phyloP scores from a whole-genome alignment of 2,888 invertebrate species.

The Conus canariensis region DNA sequence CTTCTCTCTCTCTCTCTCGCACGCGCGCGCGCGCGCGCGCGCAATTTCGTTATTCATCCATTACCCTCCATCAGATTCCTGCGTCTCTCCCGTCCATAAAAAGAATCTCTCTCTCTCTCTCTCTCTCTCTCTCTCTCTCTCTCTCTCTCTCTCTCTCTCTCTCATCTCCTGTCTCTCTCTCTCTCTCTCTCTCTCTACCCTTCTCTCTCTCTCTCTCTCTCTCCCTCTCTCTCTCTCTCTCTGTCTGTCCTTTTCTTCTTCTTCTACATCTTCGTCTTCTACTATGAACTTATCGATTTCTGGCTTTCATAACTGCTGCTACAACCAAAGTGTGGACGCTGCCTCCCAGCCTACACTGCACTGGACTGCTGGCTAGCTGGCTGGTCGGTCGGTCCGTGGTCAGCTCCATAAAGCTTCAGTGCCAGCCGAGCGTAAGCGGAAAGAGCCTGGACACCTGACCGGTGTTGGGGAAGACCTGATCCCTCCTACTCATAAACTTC shows the following conservation, averaged over 20 bases:
- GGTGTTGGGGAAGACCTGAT: not conserved
- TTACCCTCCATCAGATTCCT: not conserved
- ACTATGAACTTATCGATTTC: constrained; percentile 34
- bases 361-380: not conserved
- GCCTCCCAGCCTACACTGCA: not conserved
- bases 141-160: not conserved
- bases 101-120: not conserved
- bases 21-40: not conserved
- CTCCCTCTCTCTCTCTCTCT: not conserved
- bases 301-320: not conserved
- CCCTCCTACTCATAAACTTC: no score
- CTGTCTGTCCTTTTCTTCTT: not conserved
- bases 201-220: constrained; percentile 8
- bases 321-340: not conserved
- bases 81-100: not conserved
- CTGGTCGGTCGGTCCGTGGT: not conserved
- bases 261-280: not conserved
- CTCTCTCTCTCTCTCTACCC: not conserved
- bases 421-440: constrained; percentile 19
- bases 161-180: not conserved
- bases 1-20: not conserved
- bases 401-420: constrained; percentile 2
- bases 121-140: constrained; percentile 18
- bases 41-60: not conserved
- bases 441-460: constrained; percentile 27